These are phyloP conservation scores for Tolmerus cingulatus DNA, from an alignment of 2,888 invertebrate species.

Conservation along the genomic window DNA sequence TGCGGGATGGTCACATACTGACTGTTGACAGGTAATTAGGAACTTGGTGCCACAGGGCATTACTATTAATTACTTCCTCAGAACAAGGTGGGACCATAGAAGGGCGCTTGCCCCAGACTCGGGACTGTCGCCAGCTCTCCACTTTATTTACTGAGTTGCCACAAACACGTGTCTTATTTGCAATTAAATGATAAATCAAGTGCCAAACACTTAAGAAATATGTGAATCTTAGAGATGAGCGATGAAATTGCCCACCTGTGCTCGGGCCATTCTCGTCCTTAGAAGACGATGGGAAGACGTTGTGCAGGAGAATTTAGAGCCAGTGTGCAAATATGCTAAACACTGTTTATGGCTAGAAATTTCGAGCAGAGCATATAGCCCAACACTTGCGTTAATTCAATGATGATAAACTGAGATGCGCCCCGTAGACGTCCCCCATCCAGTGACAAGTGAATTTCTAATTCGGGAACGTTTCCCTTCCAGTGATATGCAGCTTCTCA, in stretches of 20 bases:
- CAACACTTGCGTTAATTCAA: conserved; percentile 30
- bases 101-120: background rate
- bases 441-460: conserved; percentile 9
- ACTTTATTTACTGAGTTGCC: background rate
- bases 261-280: background rate
- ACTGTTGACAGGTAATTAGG: conserved; percentile 80
- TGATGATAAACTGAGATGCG: conserved; percentile 25
- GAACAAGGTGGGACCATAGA: background rate
- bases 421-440: background rate
- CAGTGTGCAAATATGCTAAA: conserved; percentile 1
- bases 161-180: conserved; percentile 16
- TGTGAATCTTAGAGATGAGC: background rate
- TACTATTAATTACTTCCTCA: conserved; percentile 39
- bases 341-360: background rate
- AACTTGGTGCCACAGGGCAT: conserved; percentile 44
- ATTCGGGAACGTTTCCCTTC: background rate
- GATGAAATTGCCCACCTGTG: background rate
- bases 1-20: conserved; percentile 88
- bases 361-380: background rate
- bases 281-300: background rate
- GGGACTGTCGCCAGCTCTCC: background rate
- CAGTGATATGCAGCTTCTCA: background rate
- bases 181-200: conserved; percentile 29
- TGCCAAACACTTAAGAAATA: background rate
- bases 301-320: background rate